Percentiles rank a stretch among this genome's conserved stretches.
phyloP scores from a whole-genome alignment of 2,888 invertebrate species.

The Acleris laterana region DNA sequence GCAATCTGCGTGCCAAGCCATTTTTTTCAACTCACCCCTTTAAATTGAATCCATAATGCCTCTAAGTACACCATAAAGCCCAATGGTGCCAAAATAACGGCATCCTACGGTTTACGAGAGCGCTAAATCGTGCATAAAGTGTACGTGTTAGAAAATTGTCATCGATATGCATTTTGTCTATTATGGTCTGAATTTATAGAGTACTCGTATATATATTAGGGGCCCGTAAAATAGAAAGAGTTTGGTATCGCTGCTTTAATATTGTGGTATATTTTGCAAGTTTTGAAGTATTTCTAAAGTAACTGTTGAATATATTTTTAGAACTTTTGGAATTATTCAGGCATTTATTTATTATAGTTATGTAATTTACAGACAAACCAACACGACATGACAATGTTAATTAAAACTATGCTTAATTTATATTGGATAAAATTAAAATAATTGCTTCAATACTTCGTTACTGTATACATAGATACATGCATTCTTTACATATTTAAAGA shows the following conservation, averaged over 20 bases:
- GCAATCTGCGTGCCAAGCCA: background rate
- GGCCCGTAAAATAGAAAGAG: conserved; percentile 1
- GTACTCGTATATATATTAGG: conserved; percentile 18
- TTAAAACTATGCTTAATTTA: too few species aligned
- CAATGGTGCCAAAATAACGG: conserved; percentile 25
- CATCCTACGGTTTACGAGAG: conserved; percentile 21
- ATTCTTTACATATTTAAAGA: too few species aligned
- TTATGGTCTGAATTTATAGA: conserved; percentile 16
- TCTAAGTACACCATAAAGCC: conserved; percentile 41
- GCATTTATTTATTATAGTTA: too few species aligned
- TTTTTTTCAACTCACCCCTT: conserved; percentile 35
- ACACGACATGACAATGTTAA: too few species aligned
- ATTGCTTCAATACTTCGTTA: too few species aligned
- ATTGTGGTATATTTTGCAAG: background rate
- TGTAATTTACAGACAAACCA: too few species aligned
- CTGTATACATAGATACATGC: too few species aligned
- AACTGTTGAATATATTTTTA: background rate
- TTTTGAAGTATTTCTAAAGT: background rate
- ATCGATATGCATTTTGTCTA: conserved; percentile 22
- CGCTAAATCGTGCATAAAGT: conserved; percentile 30
- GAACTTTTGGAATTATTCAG: background rate
- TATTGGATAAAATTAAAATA: too few species aligned
- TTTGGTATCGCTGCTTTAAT: background rate
- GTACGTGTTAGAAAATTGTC: conserved; percentile 31
- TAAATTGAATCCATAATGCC: conserved; percentile 37